Conservation (phyloP, 2,113 vertebrate genomes). For the Labrus mixtus region DNA sequence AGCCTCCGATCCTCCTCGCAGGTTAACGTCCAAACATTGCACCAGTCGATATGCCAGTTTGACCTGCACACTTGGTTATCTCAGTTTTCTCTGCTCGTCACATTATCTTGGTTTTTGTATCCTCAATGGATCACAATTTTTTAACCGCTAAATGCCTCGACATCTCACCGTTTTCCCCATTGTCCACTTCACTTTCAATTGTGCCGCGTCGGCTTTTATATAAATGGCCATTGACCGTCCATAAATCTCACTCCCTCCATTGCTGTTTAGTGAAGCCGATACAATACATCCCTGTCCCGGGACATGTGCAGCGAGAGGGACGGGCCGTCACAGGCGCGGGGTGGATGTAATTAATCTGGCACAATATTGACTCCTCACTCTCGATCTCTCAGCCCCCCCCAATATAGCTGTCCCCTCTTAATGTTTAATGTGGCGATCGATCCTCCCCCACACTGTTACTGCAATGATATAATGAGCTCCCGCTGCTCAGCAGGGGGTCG, state of each 20-base stretch:
- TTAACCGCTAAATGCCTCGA: conserved; percentile 27
- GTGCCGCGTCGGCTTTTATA: conserved; percentile 74
- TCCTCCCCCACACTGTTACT: conserved; percentile 71
- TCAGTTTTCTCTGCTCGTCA: too few relatives aligned
- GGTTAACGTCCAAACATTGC: too few relatives aligned
- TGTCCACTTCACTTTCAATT: conserved; percentile 68
- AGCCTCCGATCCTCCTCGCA: too few relatives aligned
- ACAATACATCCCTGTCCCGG: conserved; percentile 69
- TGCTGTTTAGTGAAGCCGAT: conserved; percentile 47
- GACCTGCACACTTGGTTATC: too few relatives aligned
- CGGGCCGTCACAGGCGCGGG: conserved; percentile 62
- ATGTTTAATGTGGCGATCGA: conserved; percentile 84
- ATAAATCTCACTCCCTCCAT: conserved; percentile 66
- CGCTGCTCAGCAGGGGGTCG: conserved; percentile 46
- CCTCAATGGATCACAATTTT: conserved; percentile 20
- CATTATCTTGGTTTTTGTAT: not conserved
- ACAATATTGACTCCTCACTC: conserved; percentile 81
- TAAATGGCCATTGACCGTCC: conserved; percentile 67
- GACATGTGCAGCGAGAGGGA: conserved; percentile 62
- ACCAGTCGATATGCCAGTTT: too few relatives aligned
- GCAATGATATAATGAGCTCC: conserved; percentile 81
- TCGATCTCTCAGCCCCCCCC: conserved; percentile 70
- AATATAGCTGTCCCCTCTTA: conserved; percentile 82
- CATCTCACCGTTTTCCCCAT: conserved; percentile 59
- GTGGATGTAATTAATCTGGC: conserved; percentile 81